Evolutionary conservation across 2,113 vertebrate genomes (phyloP).

Genomic region (Ptilorrhoa leucosticta): DNA sequence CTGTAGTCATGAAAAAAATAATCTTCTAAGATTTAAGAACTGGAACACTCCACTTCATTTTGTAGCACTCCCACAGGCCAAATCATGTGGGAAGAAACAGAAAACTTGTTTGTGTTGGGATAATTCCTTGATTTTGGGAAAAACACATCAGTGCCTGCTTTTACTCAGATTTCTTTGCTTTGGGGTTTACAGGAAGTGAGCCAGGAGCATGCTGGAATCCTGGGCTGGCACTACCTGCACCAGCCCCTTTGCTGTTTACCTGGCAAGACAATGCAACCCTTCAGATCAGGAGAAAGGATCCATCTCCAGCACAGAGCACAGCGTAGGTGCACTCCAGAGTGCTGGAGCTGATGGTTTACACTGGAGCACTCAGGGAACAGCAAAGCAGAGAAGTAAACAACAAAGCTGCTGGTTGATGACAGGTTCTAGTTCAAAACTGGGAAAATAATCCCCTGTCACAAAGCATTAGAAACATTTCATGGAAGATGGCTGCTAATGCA

Average conservation of each 20-base stretch:
- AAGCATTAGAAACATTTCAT: neutral
- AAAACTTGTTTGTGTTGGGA: neutral
- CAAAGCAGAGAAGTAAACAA: neutral
- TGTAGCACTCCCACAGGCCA: neutral
- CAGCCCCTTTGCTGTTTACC: neutral
- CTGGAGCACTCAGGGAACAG: neutral
- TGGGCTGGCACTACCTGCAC: neutral
- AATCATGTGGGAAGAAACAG: neutral
- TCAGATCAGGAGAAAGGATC: neutral
- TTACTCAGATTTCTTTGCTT: neutral
- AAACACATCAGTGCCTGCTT: neutral
- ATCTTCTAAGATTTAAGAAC: neutral
- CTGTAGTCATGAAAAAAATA: neutral
- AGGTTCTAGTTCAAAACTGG: neutral
- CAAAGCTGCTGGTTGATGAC: neutral
- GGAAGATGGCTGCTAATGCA: neutral
- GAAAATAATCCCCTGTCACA: neutral
- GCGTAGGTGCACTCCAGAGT: fast-evolving
- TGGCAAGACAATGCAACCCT: neutral
- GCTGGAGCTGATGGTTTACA: neutral
- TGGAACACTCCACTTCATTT: neutral
- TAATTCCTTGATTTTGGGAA: neutral
- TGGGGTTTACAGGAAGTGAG: neutral
- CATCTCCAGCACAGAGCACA: neutral
- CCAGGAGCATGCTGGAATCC: neutral